Percentiles rank a stretch among this genome's conserved stretches.
Evolutionary conservation across 2,888 invertebrate genomes (phyloP).

Genomic region (Patella depressa): DNA sequence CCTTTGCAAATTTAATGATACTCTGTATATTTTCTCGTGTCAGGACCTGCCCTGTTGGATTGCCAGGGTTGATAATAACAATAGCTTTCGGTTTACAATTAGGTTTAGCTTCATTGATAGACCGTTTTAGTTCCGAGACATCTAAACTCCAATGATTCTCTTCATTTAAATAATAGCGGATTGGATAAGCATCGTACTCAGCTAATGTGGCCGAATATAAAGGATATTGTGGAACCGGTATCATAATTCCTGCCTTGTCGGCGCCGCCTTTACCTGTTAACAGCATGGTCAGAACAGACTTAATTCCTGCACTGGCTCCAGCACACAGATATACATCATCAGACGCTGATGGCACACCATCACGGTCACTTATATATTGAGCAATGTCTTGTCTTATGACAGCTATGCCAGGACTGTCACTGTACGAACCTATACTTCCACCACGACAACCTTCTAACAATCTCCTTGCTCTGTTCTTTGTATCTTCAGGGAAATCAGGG

Average conservation of each 20-base stretch:
- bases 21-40: constrained; percentile 89
- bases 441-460: constrained; percentile 83
- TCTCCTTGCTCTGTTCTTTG: constrained; percentile 79
- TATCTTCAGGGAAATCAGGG: constrained; percentile 84
- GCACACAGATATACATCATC: constrained; percentile 87
- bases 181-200: constrained; percentile 84
- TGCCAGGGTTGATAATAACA: constrained; percentile 98
- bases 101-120: constrained; percentile 77
- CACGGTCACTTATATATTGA: constrained; percentile 82
- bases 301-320: constrained; percentile 94
- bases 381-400: constrained; percentile 89
- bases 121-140: constrained; percentile 83
- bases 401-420: constrained; percentile 89
- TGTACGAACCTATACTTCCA: constrained; percentile 77
- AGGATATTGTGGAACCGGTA: constrained; percentile 99
- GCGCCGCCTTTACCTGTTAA: constrained; percentile 62
- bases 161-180: constrained; percentile 84
- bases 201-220: constrained; percentile 95
- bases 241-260: constrained; percentile 85
- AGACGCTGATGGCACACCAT: constrained; percentile 84
- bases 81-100: constrained; percentile 84
- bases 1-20: constrained; percentile 91
- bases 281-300: constrained; percentile 82
- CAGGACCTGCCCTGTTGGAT: constrained; percentile 92
- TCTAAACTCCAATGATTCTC: constrained; percentile 88